Percentiles rank a stretch among this genome's conserved stretches.
Conservation (phyloP, 2,113 vertebrate genomes). For the Deroptyus accipitrinus region DNA sequence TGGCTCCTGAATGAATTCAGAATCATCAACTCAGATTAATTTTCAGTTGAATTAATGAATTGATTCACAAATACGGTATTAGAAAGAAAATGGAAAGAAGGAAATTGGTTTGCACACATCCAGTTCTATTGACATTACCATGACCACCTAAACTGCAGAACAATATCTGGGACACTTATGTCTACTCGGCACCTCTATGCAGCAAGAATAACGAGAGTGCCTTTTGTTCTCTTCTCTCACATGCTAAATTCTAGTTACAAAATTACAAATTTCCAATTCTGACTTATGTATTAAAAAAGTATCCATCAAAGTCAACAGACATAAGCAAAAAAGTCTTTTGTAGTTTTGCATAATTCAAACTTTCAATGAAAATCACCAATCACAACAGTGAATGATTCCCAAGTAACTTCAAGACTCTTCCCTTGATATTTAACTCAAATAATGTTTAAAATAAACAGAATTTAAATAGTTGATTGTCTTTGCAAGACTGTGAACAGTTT, state of each 20-base stretch:
- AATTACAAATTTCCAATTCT: background rate
- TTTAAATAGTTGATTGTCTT: background rate
- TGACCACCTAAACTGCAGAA: background rate
- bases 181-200: background rate
- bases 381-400: background rate
- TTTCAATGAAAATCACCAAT: background rate
- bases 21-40: background rate
- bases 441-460: background rate
- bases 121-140: background rate
- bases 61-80: background rate
- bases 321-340: background rate
- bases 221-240: background rate
- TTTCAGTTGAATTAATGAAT: background rate
- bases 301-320: background rate
- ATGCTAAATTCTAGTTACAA: background rate
- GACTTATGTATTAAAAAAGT: background rate
- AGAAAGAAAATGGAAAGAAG: constrained; percentile 13
- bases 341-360: background rate
- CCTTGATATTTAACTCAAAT: background rate
- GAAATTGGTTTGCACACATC: constrained; percentile 10
- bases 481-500: background rate
- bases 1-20: background rate
- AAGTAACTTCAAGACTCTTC: background rate
- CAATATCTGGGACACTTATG: background rate
- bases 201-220: background rate